phyloP scores from a whole-genome alignment of 2,113 vertebrate genomes.

The Acanthochromis polyacanthus region DNA sequence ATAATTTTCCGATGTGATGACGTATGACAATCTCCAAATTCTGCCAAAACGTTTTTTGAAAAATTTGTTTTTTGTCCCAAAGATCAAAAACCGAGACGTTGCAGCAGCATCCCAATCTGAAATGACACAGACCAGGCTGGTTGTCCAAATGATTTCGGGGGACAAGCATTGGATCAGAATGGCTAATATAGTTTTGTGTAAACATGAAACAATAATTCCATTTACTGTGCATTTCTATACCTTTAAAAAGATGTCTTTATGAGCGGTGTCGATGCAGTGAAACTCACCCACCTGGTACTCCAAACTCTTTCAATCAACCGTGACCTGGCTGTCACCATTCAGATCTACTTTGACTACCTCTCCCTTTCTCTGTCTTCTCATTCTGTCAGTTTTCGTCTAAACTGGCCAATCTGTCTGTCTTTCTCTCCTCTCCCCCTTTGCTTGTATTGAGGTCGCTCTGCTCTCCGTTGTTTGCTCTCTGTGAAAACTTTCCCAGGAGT shows the following conservation, averaged over 20 bases:
- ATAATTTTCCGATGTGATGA: too few relatives aligned
- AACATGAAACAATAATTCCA: too few relatives aligned
- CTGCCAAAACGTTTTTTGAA: too few relatives aligned
- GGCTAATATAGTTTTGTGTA: too few relatives aligned
- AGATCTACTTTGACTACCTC: conserved; percentile 45
- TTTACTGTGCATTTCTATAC: too few relatives aligned
- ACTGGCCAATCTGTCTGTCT: background rate
- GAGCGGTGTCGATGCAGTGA: conserved; percentile 5
- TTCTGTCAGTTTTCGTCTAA: conserved; percentile 13
- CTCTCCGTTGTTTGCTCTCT: conserved; percentile 54
- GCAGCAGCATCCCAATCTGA: too few relatives aligned
- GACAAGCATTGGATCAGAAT: background rate
- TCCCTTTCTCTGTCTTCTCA: background rate
- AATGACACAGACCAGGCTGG: too few relatives aligned
- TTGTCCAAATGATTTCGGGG: too few relatives aligned
- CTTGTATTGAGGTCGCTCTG: conserved; percentile 38
- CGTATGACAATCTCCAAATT: too few relatives aligned
- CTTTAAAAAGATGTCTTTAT: too few relatives aligned
- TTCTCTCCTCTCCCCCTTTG: background rate
- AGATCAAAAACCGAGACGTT: too few relatives aligned
- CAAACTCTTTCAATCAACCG: background rate
- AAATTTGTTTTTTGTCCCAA: too few relatives aligned
- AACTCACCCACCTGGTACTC: conserved; percentile 33
- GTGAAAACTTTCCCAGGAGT: conserved; percentile 36
- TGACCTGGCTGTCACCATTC: conserved; percentile 21